phyloP scores from a whole-genome alignment of 2,888 invertebrate genomes.

The Ophion ventricosus region DNA sequence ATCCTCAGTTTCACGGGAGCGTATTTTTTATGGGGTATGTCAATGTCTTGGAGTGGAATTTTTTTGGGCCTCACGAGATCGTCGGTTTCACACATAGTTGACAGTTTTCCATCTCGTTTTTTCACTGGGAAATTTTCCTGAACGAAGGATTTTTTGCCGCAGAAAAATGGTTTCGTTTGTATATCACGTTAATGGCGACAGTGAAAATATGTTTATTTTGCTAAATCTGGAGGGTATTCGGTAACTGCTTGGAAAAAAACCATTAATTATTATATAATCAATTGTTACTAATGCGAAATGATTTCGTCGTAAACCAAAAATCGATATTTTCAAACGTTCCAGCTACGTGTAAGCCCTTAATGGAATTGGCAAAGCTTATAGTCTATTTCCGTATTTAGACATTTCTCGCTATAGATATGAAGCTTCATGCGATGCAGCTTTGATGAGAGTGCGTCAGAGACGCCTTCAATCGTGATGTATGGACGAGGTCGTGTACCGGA shows the following conservation, averaged over 20 bases:
- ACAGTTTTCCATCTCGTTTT: background rate
- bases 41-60: background rate
- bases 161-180: background rate
- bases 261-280: background rate
- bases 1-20: constrained; percentile 73
- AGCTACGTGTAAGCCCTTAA: too few species aligned
- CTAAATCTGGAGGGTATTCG: background rate
- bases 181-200: too few species aligned
- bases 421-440: constrained; percentile 23
- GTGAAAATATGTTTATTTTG: too few species aligned
- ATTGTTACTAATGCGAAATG: background rate
- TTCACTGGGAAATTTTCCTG: background rate
- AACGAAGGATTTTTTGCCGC: background rate
- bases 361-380: background rate
- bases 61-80: background rate
- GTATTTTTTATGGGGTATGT: constrained; percentile 72
- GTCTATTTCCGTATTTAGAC: constrained; percentile 14
- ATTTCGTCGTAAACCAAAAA: background rate
- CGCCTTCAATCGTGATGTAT: constrained; percentile 42
- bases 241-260: background rate
- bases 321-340: too few species aligned
- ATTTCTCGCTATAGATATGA: constrained; percentile 6
- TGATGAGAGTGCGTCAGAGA: constrained; percentile 44
- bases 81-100: background rate
- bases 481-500: constrained; percentile 53